Evolutionary conservation across 2,888 invertebrate genomes (phyloP).

Genomic region (Tetranychus truncatus): DNA sequence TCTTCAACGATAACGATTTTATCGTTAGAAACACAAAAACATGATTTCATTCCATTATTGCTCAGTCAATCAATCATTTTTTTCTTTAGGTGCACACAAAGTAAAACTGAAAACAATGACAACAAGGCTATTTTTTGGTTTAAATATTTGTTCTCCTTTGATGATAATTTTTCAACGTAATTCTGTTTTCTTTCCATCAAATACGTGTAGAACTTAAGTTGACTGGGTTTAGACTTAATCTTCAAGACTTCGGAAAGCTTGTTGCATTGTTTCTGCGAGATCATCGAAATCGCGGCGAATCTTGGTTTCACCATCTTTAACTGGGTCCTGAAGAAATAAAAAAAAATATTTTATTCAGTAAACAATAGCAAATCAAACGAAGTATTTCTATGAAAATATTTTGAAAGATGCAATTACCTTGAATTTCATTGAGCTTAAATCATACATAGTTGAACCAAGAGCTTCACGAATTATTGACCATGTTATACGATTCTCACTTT

Average conservation of each 20-base stretch:
- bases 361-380: conserved; percentile 2
- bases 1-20: too few species aligned
- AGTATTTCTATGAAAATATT: neutral
- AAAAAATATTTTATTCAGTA: conserved; percentile 15
- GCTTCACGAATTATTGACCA: conserved; percentile 94
- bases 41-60: too few species aligned
- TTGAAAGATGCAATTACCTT: conserved; percentile 44
- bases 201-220: neutral
- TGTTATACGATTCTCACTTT: conserved; percentile 96
- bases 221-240: conserved; percentile 44
- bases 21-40: too few species aligned
- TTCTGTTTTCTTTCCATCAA: neutral
- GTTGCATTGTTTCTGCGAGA: conserved; percentile 85
- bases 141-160: neutral
- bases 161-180: neutral
- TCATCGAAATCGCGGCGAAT: conserved; percentile 94
- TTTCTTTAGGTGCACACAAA: neutral
- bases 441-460: conserved; percentile 87
- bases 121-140: neutral
- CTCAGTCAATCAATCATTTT: too few species aligned
- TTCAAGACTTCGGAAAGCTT: conserved; percentile 93
- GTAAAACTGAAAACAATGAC: neutral
- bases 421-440: conserved; percentile 97
- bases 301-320: conserved; percentile 91
- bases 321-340: conserved; percentile 55